Conservation (phyloP, 1,140 invertebrate species). For the Zaprionus ghesquierei region DNA sequence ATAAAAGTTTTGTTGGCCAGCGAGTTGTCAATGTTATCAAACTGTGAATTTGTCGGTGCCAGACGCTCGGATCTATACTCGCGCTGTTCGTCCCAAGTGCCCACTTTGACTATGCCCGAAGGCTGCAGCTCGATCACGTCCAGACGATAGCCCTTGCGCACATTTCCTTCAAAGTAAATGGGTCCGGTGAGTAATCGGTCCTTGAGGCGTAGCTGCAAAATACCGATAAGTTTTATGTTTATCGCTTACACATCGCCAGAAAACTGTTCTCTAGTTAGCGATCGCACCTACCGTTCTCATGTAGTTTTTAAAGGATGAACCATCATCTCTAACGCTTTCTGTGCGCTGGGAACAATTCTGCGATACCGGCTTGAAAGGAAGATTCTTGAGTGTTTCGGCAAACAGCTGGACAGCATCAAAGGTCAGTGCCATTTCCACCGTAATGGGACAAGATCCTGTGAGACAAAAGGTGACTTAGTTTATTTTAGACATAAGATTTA, state of each 20-base stretch:
- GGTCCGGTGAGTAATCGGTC: constrained; percentile 88
- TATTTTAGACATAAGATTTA: not conserved
- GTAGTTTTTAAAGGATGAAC: constrained; percentile 92
- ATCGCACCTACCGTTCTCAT: constrained; percentile 85
- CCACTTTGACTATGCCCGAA: constrained; percentile 88
- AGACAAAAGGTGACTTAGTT: not conserved
- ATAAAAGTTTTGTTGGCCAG: constrained; percentile 92
- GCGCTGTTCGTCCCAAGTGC: constrained; percentile 86
- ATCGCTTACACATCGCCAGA: too few species aligned
- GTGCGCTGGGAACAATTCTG: constrained; percentile 85
- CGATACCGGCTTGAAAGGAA: constrained; percentile 60
- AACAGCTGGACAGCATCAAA: constrained; percentile 91
- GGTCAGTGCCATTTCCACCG: constrained; percentile 89
- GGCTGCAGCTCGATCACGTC: constrained; percentile 90
- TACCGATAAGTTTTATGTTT: constrained; percentile 58
- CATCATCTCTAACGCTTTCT: constrained; percentile 83
- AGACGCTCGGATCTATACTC: constrained; percentile 61
- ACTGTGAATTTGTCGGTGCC: constrained; percentile 49
- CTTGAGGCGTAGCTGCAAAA: constrained; percentile 51
- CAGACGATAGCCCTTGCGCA: constrained; percentile 90
- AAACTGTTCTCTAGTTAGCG: too few species aligned
- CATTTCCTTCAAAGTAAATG: constrained; percentile 93
- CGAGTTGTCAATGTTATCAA: constrained; percentile 83
- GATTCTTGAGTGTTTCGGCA: constrained; percentile 82
- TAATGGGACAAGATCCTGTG: constrained; percentile 83